These are phyloP conservation scores for Drosophila ohnishii DNA, from an alignment of 1,140 invertebrate species.

Conservation along the genomic window DNA sequence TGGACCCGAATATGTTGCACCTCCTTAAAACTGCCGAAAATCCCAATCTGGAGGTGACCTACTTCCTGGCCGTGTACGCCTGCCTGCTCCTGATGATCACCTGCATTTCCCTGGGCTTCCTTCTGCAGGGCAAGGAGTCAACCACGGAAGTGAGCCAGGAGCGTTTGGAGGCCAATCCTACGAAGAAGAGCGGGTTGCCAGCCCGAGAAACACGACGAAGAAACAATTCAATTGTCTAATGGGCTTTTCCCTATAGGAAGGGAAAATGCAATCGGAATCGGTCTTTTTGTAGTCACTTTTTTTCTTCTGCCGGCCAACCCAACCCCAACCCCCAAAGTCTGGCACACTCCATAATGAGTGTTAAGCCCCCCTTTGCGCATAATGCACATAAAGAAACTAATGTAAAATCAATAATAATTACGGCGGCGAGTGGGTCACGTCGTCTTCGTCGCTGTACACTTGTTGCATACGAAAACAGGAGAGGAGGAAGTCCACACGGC, in stretches of 20 bases:
- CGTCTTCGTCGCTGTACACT: conserved; percentile 47
- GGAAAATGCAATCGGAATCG: conserved; percentile 33
- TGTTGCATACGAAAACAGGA: conserved; percentile 73
- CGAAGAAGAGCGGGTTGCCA: neutral
- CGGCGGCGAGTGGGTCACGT: conserved; percentile 60
- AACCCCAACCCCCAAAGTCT: conserved; percentile 15
- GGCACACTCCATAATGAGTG: conserved; percentile 71
- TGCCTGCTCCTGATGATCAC: conserved; percentile 22
- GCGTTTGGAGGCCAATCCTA: conserved; percentile 24
- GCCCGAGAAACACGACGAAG: neutral
- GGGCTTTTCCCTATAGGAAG: conserved; percentile 6
- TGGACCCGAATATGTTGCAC: conserved; percentile 6
- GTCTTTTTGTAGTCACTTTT: conserved; percentile 27
- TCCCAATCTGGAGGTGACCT: conserved; percentile 7
- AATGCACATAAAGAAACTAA: conserved; percentile 62
- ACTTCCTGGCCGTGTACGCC: conserved; percentile 22
- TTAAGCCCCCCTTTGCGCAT: conserved; percentile 49
- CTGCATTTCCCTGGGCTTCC: conserved; percentile 16
- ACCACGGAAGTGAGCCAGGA: neutral
- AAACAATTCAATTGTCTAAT: conserved; percentile 34
- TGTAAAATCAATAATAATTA: conserved; percentile 81
- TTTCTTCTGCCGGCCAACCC: neutral
- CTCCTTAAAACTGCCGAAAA: neutral
- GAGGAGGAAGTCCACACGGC: conserved; percentile 57
- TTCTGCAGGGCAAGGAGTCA: conserved; percentile 10